Base-by-base conservation (phyloP, 2,113 vertebrate species). In the Aepyceros melampus region DNA sequence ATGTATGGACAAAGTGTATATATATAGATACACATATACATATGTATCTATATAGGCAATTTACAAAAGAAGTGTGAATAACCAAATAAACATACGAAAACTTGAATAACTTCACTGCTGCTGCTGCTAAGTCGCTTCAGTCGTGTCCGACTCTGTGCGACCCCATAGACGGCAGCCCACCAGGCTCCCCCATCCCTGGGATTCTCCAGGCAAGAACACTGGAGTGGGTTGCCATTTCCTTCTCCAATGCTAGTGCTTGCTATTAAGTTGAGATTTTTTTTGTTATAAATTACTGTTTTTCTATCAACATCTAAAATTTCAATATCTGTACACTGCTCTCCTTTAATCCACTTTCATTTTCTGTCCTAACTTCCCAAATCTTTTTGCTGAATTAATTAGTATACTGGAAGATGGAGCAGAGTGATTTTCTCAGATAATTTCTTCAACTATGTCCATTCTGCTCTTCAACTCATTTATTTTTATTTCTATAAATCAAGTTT, bases 311-410 rank as follows among this genome's bases (percentile, higher is more conserved):
- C 29, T 92, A 74, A 47, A 89, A 81, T 67, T 76, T 55, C 14
- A 93, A 3, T 78, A 60, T 87, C 76, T 56, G 29, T 81, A 74
- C 76, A 17, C 33, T 49, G 40, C 47, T 55, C 14, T 5, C 43
- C 27, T 74, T 81, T 91, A 95, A 83, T 79, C 4, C 51, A 23
- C 36, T 96, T 97, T 78, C 33, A 36, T 91, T 89, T 95, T 93
- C 89, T 55, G n/a, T 89, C 58, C 92, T 79, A 4, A 60, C 5
- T 84, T 86, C 40, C 47, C 27, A 5, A 78, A 40, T 53, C 6
- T 83, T 94, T 85, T 90, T 87, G 33, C 31, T 78, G 33, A 94
- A 85, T 81, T 87, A 67, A 84, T 84, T 89, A 92, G 53, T 76
- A 27, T 60, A 17, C 40, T 97, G 40, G 40, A 87, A 90, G 51